These are phyloP conservation scores for Temnothorax nylanderi DNA, from an alignment of 1,140 invertebrate genomes.

Conservation along the genomic window DNA sequence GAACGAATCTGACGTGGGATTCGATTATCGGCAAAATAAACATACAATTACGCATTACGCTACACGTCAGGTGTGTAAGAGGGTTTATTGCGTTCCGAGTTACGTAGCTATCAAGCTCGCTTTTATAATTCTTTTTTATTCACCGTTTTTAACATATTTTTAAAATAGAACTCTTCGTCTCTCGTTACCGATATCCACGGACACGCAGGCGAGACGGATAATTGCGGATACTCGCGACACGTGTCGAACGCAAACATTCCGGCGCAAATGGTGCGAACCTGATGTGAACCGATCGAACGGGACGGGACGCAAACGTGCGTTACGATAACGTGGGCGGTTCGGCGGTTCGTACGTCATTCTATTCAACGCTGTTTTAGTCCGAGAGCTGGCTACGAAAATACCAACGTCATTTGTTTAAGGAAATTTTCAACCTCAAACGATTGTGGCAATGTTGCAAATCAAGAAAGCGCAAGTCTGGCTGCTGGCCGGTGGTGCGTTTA, in stretches of 20 bases:
- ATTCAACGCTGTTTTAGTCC: slow-evolving; percentile 31
- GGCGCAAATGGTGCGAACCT: slow-evolving; percentile 10
- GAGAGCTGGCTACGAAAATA: too few relatives aligned
- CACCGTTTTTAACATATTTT: neutral
- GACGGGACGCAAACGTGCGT: slow-evolving; percentile 20
- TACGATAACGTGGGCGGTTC: slow-evolving; percentile 11
- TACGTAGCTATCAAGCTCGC: neutral
- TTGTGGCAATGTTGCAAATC: too few relatives aligned
- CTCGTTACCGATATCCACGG: neutral
- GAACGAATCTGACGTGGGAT: neutral
- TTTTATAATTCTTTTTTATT: neutral
- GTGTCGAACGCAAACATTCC: slow-evolving; percentile 10
- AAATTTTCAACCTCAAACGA: too few relatives aligned
- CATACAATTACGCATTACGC: neutral
- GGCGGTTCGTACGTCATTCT: slow-evolving; percentile 21
- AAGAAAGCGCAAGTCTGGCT: too few relatives aligned
- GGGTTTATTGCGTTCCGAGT: neutral
- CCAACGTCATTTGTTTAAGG: too few relatives aligned
- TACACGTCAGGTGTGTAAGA: neutral
- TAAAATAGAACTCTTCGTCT: neutral
- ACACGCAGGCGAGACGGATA: neutral
- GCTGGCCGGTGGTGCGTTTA: too few relatives aligned
- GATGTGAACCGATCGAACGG: slow-evolving; percentile 1
- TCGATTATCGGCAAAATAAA: neutral
- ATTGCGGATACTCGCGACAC: slow-evolving; percentile 9